Evolutionary conservation across 2,888 invertebrate genomes (phyloP).

Genomic region (Urechis unicinctus): DNA sequence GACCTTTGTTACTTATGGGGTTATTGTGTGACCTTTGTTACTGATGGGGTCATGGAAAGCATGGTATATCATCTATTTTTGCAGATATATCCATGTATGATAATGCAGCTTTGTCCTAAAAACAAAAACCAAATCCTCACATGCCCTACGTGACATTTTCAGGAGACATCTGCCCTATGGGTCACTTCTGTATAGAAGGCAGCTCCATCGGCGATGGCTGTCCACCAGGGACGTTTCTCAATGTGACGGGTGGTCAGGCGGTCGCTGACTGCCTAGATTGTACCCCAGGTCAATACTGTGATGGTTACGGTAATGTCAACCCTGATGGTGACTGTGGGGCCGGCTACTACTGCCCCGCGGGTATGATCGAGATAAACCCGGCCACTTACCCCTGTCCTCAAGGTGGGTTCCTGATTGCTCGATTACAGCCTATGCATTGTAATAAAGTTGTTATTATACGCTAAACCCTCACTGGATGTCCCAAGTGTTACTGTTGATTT

Average conservation of each 20-base stretch:
- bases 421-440: too few species aligned
- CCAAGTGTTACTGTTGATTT: too few species aligned
- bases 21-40: too few species aligned
- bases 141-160: too few species aligned
- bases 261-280: slow-evolving; percentile 35
- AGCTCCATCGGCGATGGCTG: slow-evolving; percentile 29
- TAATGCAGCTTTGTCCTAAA: too few species aligned
- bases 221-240: slow-evolving; percentile 40
- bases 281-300: slow-evolving; percentile 37
- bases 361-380: slow-evolving; percentile 32
- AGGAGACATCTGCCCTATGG: slow-evolving; percentile 38
- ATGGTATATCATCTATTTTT: too few species aligned
- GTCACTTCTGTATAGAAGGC: slow-evolving; percentile 25
- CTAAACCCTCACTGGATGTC: too few species aligned
- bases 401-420: slow-evolving; percentile 29
- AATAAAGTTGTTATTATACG: too few species aligned
- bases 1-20: too few species aligned
- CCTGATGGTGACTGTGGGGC: slow-evolving; percentile 31
- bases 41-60: too few species aligned
- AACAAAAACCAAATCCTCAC: too few species aligned
- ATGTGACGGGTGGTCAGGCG: slow-evolving; percentile 30
- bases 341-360: slow-evolving; percentile 41
- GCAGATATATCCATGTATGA: too few species aligned
- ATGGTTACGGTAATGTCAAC: slow-evolving; percentile 34
- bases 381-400: slow-evolving; percentile 35